phyloP scores from a whole-genome alignment of 2,113 vertebrate genomes.

The Urocolius indicus region DNA sequence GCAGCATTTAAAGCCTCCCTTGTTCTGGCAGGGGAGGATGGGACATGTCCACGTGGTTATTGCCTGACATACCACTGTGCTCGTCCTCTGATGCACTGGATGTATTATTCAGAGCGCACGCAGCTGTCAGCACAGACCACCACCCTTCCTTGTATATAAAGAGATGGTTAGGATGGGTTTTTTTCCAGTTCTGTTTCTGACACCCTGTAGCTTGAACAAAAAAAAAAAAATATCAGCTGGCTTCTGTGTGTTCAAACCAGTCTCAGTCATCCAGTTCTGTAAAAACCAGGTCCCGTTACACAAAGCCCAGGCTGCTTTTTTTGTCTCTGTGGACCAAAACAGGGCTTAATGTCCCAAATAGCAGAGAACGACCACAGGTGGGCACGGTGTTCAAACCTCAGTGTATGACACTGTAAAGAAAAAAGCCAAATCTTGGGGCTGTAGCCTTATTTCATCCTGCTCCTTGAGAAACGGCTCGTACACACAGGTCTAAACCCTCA shows the following conservation, averaged over 20 bases:
- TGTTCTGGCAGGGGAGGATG: not conserved
- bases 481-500: not conserved
- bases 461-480: not conserved
- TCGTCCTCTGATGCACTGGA: not conserved
- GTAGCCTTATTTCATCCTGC: not conserved
- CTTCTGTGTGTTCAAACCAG: not conserved
- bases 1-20: not conserved
- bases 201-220: not conserved
- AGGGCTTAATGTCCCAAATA: not conserved
- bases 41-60: no score
- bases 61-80: rapidly evolving
- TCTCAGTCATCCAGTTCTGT: not conserved
- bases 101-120: not conserved
- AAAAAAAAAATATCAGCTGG: not conserved
- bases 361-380: not conserved
- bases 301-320: not conserved
- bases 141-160: not conserved
- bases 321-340: not conserved
- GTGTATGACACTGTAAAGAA: not conserved
- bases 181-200: not conserved
- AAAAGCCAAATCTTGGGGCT: not conserved
- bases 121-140: not conserved
- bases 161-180: no score
- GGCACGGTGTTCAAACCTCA: not conserved
- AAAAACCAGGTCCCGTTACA: not conserved